Base-by-base conservation (phyloP, 2,113 vertebrate species). In the Eudyptes chrysolophus region DNA sequence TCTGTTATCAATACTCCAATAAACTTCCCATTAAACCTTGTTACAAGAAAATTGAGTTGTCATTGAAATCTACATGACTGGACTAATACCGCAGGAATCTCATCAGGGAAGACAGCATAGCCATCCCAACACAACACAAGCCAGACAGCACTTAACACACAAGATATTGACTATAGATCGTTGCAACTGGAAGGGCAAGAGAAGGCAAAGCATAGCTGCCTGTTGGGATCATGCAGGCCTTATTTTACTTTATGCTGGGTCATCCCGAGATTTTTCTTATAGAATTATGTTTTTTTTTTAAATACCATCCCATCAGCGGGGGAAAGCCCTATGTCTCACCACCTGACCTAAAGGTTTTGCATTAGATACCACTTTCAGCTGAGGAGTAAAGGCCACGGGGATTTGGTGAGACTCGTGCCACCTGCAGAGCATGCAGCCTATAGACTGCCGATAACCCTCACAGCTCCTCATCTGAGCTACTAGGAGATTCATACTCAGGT, bases 21-120 rank as follows among this genome's bases (percentile, higher is more conserved):
- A 97, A 89, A 69, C 38, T 86, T 92, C 60, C 89, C 65, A 77
- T 93, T 97, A 96, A 90, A 87, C 34, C 89, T 90, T 64, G 44
- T 94, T 94, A 92, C 40, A 95, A 91, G 93, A 93, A 96, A 96
- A 96, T 92, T 94, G 95, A 96, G 83, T 95, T 97, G 95, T 81
- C 89, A 94, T 87, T 29, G n/a, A 87, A 96, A 94, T 90, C 78
- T 89, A 40, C 86, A 93, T 72, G 44, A 66, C 65, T 49, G 16
- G 40, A 30, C 80, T 86, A 25, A 94, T 94, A 71, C 17, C 75
- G 65, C 49, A 89, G 83, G 57, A 72, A 38, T 52, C 46, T 8
- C 16, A 54, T 16, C 64, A 84, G 64, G 44, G 52, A 90, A 94
- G 74, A 70, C 49, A 76, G 84, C 86, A 13, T 2, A 83, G 81